A percentile compares a stretch with the other conserved stretches of the same genome.
phyloP scores from a whole-genome alignment of 2,888 invertebrate species.

The Chamaedrilus cognettii region DNA sequence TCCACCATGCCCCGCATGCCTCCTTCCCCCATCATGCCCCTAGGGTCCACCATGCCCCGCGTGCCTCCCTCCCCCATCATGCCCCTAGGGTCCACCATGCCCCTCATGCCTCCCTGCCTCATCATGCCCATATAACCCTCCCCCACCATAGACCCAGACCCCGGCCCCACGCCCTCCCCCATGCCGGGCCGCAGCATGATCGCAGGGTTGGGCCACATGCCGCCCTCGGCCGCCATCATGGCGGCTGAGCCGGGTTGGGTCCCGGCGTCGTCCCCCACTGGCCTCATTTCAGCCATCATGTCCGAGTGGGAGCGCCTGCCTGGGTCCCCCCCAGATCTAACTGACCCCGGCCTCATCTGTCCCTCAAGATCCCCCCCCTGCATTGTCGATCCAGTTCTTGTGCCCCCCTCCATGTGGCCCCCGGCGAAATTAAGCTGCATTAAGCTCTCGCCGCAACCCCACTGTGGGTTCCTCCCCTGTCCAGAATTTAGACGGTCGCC shows the following conservation, averaged over 20 bases:
- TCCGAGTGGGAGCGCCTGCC: not conserved
- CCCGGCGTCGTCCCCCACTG: not conserved
- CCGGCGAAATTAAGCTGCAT: slow-evolving; percentile 7
- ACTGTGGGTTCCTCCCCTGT: too few relatives aligned
- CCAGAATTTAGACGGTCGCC: too few relatives aligned
- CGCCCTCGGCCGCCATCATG: slow-evolving; percentile 4
- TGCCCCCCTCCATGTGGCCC: too few relatives aligned
- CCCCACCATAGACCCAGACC: not conserved
- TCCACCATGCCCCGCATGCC: not conserved
- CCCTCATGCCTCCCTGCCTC: too few relatives aligned
- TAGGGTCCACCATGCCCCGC: too few relatives aligned
- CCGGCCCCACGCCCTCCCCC: not conserved
- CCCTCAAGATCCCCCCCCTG: too few relatives aligned
- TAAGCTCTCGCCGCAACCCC: too few relatives aligned
- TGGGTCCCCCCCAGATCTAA: not conserved
- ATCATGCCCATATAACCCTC: not conserved
- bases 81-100: too few relatives aligned
- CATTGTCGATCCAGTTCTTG: too few relatives aligned
- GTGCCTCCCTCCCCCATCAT: too few relatives aligned
- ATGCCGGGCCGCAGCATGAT: too few relatives aligned
- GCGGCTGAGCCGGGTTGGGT: slow-evolving; percentile 18
- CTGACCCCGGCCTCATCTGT: slow-evolving; percentile 17
- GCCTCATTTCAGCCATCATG: not conserved
- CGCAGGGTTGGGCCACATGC: slow-evolving; percentile 9
- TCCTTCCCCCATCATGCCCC: not conserved